Conservation (phyloP, 2,113 vertebrate species). For the Oceanites oceanicus region DNA sequence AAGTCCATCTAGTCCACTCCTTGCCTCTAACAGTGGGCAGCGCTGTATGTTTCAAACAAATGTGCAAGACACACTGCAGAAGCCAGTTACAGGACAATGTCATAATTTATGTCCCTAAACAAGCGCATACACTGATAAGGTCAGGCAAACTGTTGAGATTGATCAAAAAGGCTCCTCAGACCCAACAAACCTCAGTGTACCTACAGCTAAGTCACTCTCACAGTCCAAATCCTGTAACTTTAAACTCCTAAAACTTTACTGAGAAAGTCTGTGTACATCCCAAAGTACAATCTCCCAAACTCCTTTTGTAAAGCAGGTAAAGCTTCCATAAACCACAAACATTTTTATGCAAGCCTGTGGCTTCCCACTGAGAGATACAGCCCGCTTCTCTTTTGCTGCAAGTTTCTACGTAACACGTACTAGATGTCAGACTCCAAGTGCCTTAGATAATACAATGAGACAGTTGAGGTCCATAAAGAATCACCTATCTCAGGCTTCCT, state of each 20-base stretch:
- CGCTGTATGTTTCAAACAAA: neutral
- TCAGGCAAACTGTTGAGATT: neutral
- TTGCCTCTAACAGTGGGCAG: neutral
- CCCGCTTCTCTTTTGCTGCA: neutral
- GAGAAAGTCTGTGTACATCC: neutral
- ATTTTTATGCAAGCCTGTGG: neutral
- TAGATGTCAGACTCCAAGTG: neutral
- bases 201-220: neutral
- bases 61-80: neutral
- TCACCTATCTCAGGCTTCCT: neutral
- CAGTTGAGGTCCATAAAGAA: neutral
- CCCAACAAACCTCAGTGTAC: neutral
- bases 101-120: neutral
- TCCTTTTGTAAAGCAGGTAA: neutral
- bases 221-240: neutral
- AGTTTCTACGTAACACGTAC: rapidly evolving
- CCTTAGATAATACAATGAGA: neutral
- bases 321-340: neutral
- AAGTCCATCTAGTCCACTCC: neutral
- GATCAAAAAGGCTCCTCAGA: neutral
- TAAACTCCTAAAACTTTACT: neutral
- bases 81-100: neutral
- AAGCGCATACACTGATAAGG: neutral
- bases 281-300: neutral
- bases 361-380: neutral